Base-by-base conservation (phyloP, 2,888 invertebrate species). In the Drosophila subquinaria region DNA sequence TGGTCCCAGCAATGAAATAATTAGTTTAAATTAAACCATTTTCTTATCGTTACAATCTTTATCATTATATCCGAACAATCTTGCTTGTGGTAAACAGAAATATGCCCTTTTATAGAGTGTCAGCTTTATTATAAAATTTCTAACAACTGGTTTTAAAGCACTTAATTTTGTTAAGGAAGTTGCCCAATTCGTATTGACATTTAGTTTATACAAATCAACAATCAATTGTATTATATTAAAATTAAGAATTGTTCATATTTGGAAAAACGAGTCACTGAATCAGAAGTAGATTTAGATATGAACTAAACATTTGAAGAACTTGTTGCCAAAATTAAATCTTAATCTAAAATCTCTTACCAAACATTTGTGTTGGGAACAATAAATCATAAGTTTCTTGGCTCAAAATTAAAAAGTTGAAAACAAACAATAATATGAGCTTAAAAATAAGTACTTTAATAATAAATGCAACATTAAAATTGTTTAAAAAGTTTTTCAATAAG, bases 181-280 rank as follows among this genome's bases (percentile, higher is more conserved):
- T 42, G 59, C 6, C 47, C 43, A 40, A 65, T 66, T 70, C 47
- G 23, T 30, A 55, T 66, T 15, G 15, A 51, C 45, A 50, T 38
- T 15, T 23, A 20, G 60, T 66, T 51, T 6, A n/a, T 4, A 23
- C 48, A 5, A 38, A 45, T 66, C 57, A 53, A 17, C 30, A 48
- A 48, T 42, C 38, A 53, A 43, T 53, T 60, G 27, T 9, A 48
- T 42, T 13, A 35, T 36, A 55, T 45, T 27, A 36, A 51, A 43
- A 40, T 36, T 11, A 33, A 15, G 48, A 43, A 35, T 59, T 42
- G 11, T 17, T n/a, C 52, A 38, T 27, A 64, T 69, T 60, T 60
- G 52, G 64, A 20, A 10, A 13, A 20, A 20, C 56, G 64, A 57
- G 43, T 69, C 62, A 60, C 20, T 36, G 27, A 48, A 48, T n/a